Conservation (phyloP, 2,113 vertebrate species). For the Mastomys coucha region DNA sequence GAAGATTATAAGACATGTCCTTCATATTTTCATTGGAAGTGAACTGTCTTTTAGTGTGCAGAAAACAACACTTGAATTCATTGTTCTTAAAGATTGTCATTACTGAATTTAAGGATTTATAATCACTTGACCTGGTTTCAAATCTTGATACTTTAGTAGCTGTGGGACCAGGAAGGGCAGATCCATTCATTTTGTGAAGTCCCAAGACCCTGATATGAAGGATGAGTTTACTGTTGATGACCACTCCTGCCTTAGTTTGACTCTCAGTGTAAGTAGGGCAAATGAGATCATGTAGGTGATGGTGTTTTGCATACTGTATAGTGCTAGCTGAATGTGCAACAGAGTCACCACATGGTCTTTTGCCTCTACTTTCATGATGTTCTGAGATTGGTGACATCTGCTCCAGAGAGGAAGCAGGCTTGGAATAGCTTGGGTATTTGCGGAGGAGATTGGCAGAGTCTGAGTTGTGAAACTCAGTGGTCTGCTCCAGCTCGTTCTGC, state of each 20-base stretch:
- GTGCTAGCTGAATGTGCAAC: constrained; percentile 56
- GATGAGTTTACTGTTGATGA: constrained; percentile 28
- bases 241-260: neutral
- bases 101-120: constrained; percentile 10
- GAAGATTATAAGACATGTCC: neutral
- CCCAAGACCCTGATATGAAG: constrained; percentile 22
- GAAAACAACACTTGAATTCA: neutral
- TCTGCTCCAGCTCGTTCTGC: constrained; percentile 74
- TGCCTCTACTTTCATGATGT: constrained; percentile 64
- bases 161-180: neutral
- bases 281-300: constrained; percentile 28
- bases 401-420: constrained; percentile 74
- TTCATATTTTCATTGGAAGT: neutral
- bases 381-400: constrained; percentile 78
- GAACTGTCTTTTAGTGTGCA: neutral
- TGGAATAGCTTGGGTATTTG: constrained; percentile 79
- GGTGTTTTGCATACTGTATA: constrained; percentile 39
- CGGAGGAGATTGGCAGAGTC: constrained; percentile 76
- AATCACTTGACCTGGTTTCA: constrained; percentile 53
- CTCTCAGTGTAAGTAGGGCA: constrained; percentile 9
- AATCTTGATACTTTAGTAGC: constrained; percentile 27
- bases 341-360: constrained; percentile 61
- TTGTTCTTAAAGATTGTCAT: constrained; percentile 30
- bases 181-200: neutral
- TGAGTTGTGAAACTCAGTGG: constrained; percentile 78